These are phyloP conservation scores for Linnaemya tessellans DNA, from an alignment of 2,888 invertebrate genomes.

Conservation along the genomic window DNA sequence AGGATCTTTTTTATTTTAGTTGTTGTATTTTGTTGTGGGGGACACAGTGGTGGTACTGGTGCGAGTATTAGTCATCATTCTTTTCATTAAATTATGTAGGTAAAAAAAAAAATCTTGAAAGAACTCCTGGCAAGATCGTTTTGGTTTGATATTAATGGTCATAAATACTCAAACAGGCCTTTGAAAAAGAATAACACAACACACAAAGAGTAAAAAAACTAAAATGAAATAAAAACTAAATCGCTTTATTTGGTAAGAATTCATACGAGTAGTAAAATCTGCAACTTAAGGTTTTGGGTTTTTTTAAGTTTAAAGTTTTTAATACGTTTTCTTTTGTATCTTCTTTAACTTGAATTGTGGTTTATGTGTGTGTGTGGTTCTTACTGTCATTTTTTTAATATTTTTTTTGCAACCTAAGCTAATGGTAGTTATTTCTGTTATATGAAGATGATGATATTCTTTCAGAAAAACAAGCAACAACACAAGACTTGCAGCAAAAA, in stretches of 20 bases:
- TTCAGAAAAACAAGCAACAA: slow-evolving; percentile 6
- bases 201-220: slow-evolving; percentile 1
- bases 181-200: slow-evolving; percentile 42
- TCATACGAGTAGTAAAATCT: slow-evolving; percentile 21
- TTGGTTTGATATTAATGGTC: slow-evolving; percentile 62
- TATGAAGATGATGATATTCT: slow-evolving; percentile 52
- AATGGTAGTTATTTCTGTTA: slow-evolving; percentile 52
- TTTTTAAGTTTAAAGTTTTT: slow-evolving; percentile 18
- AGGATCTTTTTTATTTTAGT: slow-evolving; percentile 59
- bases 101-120: slow-evolving; percentile 36
- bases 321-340: neutral
- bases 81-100: slow-evolving; percentile 25
- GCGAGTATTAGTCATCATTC: slow-evolving; percentile 61
- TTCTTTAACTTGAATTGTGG: slow-evolving; percentile 21
- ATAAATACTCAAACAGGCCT: slow-evolving; percentile 54
- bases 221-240: slow-evolving; percentile 56
- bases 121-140: slow-evolving; percentile 71
- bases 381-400: neutral
- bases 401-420: slow-evolving; percentile 25
- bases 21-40: slow-evolving; percentile 48
- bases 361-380: slow-evolving; percentile 28
- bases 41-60: slow-evolving; percentile 9
- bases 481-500: slow-evolving; percentile 49
- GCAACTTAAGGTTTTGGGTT: slow-evolving; percentile 45
- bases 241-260: slow-evolving; percentile 61